A percentile compares a stretch with the other conserved stretches of the same genome.
phyloP scores from a whole-genome alignment of 2,113 vertebrate genomes.

The Tyto alba region DNA sequence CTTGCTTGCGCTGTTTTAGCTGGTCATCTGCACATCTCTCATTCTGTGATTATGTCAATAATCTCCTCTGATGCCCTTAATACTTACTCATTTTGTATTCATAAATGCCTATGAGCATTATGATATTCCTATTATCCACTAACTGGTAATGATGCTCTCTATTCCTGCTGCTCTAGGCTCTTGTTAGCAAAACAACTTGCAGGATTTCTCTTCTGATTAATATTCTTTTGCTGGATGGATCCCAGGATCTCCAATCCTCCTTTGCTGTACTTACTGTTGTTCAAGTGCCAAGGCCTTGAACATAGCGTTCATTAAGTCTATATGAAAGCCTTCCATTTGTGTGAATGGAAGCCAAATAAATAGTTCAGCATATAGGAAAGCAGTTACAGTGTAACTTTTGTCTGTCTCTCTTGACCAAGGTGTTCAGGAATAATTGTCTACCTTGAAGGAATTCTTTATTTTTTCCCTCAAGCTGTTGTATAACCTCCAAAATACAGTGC shows the following conservation, averaged over 20 bases:
- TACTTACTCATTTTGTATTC: not conserved
- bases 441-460: not conserved
- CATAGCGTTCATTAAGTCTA: not conserved
- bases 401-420: not conserved
- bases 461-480: not conserved
- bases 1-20: not conserved
- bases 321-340: not conserved
- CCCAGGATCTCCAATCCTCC: not conserved
- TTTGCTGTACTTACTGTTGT: not conserved
- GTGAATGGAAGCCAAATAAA: not conserved
- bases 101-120: not conserved
- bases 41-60: not conserved
- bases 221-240: not conserved
- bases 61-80: not conserved
- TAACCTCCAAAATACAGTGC: not conserved
- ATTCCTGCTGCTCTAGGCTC: not conserved
- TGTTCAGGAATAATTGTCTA: not conserved
- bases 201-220: not conserved
- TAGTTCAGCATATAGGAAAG: not conserved
- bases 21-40: not conserved
- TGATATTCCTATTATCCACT: conserved; percentile 3
- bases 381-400: not conserved
- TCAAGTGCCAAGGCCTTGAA: not conserved
- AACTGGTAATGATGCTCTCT: not conserved
- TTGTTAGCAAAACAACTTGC: not conserved